Base-by-base conservation (phyloP, 2,113 vertebrate species). In the Xerus inauris region DNA sequence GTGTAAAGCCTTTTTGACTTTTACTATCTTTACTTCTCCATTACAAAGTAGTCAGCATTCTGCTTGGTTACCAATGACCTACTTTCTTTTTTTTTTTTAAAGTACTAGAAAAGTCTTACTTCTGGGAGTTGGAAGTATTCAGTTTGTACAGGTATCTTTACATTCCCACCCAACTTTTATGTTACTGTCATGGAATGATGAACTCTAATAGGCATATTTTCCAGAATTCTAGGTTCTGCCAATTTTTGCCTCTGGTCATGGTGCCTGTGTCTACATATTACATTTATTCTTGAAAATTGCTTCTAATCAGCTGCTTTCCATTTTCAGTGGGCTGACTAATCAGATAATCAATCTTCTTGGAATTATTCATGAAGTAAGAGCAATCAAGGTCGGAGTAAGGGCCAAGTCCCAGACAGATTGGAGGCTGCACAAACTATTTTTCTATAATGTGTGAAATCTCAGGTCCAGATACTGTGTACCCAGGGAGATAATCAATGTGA, bases 321-420 rank as follows among this genome's bases (percentile, higher is more conserved):
- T 93, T 92, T 62, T 65, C 51, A 51, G 45, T 20, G 81, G 51
- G 59, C n/a, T 32, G 20, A 89, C 59, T 82, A 82, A 67, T 91
- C 51, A 73, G 40, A 88, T 49, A 85, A 84, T 64, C 71, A 54
- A 30, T 94, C 51, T 89, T 71, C 75, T 96, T 62, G 93, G 47
- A 87, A 87, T 92, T 49, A 81, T n/a, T 88, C 84, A 64, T 76
- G 76, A 96, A 95, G 87, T 76, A 72, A 89, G 19, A 94, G 45
- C 35, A 51, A 89, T 54, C 3, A 5, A 91, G 80, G 47, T 76
- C 82, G 80, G 57, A 87, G 64, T 64, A 24, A 79, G 16, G 22
- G 24, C 47, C 1, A 2, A 76, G 30, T 28, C 20, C n/a, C n/a
- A n/a, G 30, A 62, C 76, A 77, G 35, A 64, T 30, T 84, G 16